These are phyloP conservation scores for Platygyra sinensis DNA, from an alignment of 64 coral and sea anemone species.

Conservation along the genomic window DNA sequence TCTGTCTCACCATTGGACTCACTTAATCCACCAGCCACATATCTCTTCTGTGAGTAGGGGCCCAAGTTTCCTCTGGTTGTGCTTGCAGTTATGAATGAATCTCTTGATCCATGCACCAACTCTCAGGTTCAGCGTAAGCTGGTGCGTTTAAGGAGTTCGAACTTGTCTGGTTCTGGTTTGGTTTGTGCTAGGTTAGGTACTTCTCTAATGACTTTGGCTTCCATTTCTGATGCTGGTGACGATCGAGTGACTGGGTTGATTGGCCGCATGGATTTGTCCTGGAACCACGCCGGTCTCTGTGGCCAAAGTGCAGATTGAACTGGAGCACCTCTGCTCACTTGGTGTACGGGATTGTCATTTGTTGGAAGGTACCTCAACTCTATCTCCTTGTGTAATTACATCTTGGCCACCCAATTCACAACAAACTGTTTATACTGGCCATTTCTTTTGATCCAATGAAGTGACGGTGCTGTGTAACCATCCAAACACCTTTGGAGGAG, in stretches of 20 bases:
- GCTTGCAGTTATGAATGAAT: conserved; percentile 29
- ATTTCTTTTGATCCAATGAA: conserved; percentile 8
- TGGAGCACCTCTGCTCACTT: too few species aligned
- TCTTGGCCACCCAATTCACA: not conserved
- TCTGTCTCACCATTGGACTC: conserved; percentile 33
- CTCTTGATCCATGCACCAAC: conserved; percentile 14
- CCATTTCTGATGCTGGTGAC: conserved; percentile 5
- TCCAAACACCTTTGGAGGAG: conserved; percentile 5
- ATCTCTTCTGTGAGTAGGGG: conserved; percentile 10
- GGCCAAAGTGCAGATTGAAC: too few species aligned
- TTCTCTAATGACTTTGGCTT: conserved; percentile 16
- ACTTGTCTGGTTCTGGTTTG: conserved; percentile 6
- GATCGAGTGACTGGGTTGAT: conserved; percentile 14
- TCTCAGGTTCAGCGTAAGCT: conserved; percentile 8
- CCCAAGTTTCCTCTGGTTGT: too few species aligned
- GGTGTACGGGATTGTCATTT: too few species aligned
- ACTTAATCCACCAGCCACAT: conserved; percentile 34
- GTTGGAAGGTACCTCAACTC: too few species aligned
- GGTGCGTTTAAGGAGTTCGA: not conserved
- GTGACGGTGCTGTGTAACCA: conserved; percentile 24
- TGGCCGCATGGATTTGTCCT: too few species aligned
- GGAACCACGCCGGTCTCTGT: too few species aligned
- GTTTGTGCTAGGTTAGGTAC: conserved; percentile 3
- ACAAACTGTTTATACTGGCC: conserved; percentile 23
- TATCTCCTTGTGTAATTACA: not conserved